Evolutionary conservation across 2,888 invertebrate genomes (phyloP), one percentile per base, ranked within the genome.

Genomic region (Nebria brevicollis): DNA sequence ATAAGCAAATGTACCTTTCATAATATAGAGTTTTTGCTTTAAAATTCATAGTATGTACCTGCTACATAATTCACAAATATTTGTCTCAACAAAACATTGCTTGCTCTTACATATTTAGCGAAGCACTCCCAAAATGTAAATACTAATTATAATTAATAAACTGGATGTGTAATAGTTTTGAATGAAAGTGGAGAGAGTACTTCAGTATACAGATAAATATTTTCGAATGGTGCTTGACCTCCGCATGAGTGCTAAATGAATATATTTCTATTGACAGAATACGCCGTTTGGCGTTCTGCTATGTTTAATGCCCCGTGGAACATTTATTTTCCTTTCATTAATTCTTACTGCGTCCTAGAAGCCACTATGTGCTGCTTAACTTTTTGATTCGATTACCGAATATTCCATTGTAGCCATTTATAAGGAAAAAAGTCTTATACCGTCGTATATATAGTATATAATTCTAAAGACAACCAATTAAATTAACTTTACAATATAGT

Each of bases 281-380:
- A 54, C 2, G 54, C 8, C 13, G 11, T 54, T 54, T 54, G 54
- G 54, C 13, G 54, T 54, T 54, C 25, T 20, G 8, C 20, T 65
- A n/a, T 77, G 77, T 77, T 77, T 77, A 77, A 77, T 77, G 77
- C 70, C 68, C 43, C 70, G 70, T 77, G 6, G 15, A 70, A 77
- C 70, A 77, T 77, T 77, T 20, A 77, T 77, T 68, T 66, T 68
- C 77, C 15, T 77, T 68, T 77, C 66, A 77, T 77, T 77, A 77
- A 77, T 77, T 77, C 41, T 43, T 70, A 68, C 42, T 42, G 42
- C 4, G 15, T 68, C 15, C 70, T 2, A 70, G 70, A 20, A 26
- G 70, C 25, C 70, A 25, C 11, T 70, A 68, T 15, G 8, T 34
- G 34, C 34, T 34, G 4, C 5, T 5, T 34, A 34, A 34, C 34